Conservation (phyloP, 2,113 vertebrate species). For the Columbina picui region DNA sequence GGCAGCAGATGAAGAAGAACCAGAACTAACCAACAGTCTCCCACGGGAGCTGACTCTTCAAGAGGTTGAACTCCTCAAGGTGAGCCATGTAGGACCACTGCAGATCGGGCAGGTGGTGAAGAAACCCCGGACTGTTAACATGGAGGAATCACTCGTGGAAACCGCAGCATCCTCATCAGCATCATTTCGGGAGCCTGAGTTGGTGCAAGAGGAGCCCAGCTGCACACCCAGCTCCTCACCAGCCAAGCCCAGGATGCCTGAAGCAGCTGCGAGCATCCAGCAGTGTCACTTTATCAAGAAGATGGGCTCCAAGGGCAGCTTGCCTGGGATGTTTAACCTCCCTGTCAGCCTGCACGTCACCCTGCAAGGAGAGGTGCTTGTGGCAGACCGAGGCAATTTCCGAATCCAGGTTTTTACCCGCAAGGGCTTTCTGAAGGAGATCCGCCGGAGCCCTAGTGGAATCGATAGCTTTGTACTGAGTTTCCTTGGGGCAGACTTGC, state of each 20-base stretch:
- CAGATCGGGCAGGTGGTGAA: constrained; percentile 88
- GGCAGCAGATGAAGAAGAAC: constrained; percentile 84
- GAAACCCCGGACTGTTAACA: constrained; percentile 84
- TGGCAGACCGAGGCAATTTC: constrained; percentile 93
- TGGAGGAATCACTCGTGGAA: constrained; percentile 82
- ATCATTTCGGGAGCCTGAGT: constrained; percentile 82
- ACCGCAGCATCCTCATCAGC: constrained; percentile 15
- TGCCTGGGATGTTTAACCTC: constrained; percentile 93
- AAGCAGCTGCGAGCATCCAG: constrained; percentile 75
- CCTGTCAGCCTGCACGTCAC: constrained; percentile 92
- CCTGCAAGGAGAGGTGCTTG: constrained; percentile 90
- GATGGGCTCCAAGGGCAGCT: constrained; percentile 94
- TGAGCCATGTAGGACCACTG: constrained; percentile 82
- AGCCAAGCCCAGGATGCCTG: constrained; percentile 73
- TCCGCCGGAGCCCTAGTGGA: constrained; percentile 92
- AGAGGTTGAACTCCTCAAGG: constrained; percentile 88
- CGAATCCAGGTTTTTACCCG: constrained; percentile 95
- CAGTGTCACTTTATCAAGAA: constrained; percentile 93
- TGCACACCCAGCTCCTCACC: constrained; percentile 82
- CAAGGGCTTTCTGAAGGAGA: constrained; percentile 94
- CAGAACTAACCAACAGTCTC: constrained; percentile 84
- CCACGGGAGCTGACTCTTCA: constrained; percentile 87
- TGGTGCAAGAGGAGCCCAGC: constrained; percentile 77
- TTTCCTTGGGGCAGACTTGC: constrained; percentile 93
- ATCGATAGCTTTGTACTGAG: constrained; percentile 96